Base-by-base conservation (phyloP, 2,113 vertebrate species). In the Rhizomys pruinosus region DNA sequence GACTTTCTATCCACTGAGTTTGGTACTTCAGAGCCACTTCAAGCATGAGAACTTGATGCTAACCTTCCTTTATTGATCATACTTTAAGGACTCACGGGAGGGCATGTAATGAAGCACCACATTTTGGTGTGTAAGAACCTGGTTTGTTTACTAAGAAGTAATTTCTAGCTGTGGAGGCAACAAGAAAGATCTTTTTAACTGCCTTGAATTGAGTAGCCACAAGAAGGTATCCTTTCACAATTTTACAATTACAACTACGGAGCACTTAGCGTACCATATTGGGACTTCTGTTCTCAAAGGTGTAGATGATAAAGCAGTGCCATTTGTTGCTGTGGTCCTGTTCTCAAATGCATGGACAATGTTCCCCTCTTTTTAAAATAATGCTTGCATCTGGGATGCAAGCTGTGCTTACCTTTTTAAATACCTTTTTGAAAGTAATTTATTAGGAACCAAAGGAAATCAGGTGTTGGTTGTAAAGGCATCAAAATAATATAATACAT, bases 331-430 rank as follows among this genome's bases (percentile, higher is more conserved):
- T 94, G 91, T 80, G 96, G 92, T 96, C 97, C 97, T 94, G 72
- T 88, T 98, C 96, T 3, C 42, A 95, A 42, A 94, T 84, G 95
- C 93, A 96, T 2, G 80, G 97, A 95, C 88, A 0, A 92, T 97
- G 98, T 96, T 97, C 96, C 98, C 97, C 97, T 44, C 52, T 95
- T 98, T 98, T 95, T 92, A 95, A 97, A 99, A 99, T 98, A 98
- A 98, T 98, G 98, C 98, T 98, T 99, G 98, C 99, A 98, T 98
- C 99, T 98, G 98, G 98, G 98, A 98, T 98, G 98, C 98, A 97
- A 97, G 98, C 98, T 98, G 97, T 99, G 98, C 99, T 99, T 98
- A 98, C 98, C 98, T 99, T 99, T 99, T 98, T 99, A 99, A 98
- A 97, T 97, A 96, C 97, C 97, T 98, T 98, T 98, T 98, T 98